Evolutionary conservation across 2,797 vertebrate species (phyloP).

Genomic region (Periparus ater): DNA sequence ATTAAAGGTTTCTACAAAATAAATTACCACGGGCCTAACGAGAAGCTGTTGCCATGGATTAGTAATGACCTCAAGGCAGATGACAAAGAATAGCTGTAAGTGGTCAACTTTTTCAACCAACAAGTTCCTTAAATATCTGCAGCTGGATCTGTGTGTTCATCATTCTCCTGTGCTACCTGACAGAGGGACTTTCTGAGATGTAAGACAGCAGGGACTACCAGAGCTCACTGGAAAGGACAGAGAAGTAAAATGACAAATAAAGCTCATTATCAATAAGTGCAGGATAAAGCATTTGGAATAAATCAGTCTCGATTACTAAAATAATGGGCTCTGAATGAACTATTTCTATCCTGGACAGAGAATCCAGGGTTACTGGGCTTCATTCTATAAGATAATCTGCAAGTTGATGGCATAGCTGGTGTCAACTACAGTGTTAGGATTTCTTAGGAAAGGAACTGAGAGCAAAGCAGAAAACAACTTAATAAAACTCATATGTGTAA

Average conservation of each 20-base stretch:
- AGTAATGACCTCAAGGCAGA: not conserved
- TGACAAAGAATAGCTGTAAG: not conserved
- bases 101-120: not conserved
- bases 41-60: not conserved
- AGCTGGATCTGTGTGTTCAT: not conserved
- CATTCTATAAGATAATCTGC: not conserved
- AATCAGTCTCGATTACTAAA: not conserved
- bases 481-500: not conserved
- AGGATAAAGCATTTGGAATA: not conserved
- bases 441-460: not conserved
- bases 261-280: not conserved
- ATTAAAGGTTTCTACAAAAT: constrained; percentile 9
- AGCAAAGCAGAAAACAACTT: not conserved
- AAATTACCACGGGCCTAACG: not conserved
- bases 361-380: not conserved
- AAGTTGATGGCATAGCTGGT: not conserved
- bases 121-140: not conserved
- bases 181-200: not conserved
- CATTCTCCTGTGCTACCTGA: not conserved
- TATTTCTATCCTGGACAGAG: not conserved
- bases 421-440: not conserved
- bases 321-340: not conserved
- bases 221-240: not conserved
- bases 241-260: not conserved
- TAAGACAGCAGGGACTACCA: not conserved